phyloP scores from a whole-genome alignment of 2,888 invertebrate genomes.

The Tigriopus californicus region DNA sequence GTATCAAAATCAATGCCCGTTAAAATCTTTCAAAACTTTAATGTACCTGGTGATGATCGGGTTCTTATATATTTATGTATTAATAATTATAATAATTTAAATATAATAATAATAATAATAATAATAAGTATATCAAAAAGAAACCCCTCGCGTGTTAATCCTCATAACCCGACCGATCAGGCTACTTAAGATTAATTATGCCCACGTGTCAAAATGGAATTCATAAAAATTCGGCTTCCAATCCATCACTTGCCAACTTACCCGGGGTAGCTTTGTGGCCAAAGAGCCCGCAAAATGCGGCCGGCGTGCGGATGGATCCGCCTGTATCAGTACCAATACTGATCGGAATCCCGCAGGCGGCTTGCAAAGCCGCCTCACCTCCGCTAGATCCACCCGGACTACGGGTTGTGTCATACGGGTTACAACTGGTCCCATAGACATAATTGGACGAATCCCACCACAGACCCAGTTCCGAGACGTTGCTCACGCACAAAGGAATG shows the following conservation, averaged over 20 bases:
- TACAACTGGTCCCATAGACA: slow-evolving; percentile 32
- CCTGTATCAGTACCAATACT: slow-evolving; percentile 35
- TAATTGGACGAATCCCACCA: slow-evolving; percentile 34
- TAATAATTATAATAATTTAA: too few relatives aligned
- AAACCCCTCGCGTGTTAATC: too few relatives aligned
- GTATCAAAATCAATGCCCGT: background rate
- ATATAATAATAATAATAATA: too few relatives aligned
- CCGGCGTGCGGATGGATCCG: slow-evolving; percentile 36
- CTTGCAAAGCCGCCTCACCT: slow-evolving; percentile 27
- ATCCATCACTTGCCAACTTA: too few relatives aligned
- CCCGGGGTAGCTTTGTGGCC: slow-evolving; percentile 32
- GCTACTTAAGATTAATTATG: too few relatives aligned
- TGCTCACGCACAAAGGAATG: slow-evolving; percentile 24
- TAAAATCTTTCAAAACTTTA: too few relatives aligned
- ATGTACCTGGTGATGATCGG: too few relatives aligned
- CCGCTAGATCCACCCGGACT: slow-evolving; percentile 35
- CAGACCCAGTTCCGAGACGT: slow-evolving; percentile 32
- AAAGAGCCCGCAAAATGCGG: slow-evolving; percentile 35
- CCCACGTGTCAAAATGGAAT: too few relatives aligned
- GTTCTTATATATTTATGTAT: too few relatives aligned
- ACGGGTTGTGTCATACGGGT: slow-evolving; percentile 31
- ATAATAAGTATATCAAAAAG: too few relatives aligned
- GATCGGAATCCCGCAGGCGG: slow-evolving; percentile 30
- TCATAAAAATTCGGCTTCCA: too few relatives aligned
- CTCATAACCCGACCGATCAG: too few relatives aligned